Evolutionary conservation across 2,113 vertebrate genomes (phyloP), one percentile per base, ranked within the genome.

Genomic region (Myodes glareolus): DNA sequence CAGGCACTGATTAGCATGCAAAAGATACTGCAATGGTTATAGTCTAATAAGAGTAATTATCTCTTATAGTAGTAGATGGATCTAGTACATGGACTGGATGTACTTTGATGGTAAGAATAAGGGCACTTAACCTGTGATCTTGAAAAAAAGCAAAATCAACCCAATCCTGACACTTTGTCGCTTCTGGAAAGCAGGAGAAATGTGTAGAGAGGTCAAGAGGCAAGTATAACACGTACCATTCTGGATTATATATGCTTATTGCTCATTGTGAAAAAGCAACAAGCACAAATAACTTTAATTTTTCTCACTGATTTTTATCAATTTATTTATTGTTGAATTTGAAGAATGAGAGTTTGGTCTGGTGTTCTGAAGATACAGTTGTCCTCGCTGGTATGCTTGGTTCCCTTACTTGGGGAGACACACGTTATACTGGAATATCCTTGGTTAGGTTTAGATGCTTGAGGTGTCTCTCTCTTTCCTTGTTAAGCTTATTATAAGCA

Each of bases 31-130:
- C 52, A 87, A 68, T 92, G 96, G 95, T 90, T 92, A 90, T 21
- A 78, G 68, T 78, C 81, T 96, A 95, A 92, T 70, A 95, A 77
- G n/a, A 52, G 52, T 72, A 80, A 77, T 96, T 88, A 96, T 92
- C 67, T 91, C 29, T 29, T 82, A 89, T 29, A 90, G 61, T 87
- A 67, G 36, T 19, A 87, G 52, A 94, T 58, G 11, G 36, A 16
- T 39, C n/a, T 7, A 25, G 21, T 58, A 70, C 88, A 87, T 84
- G 68, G 90, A 13, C 21, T 77, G 50, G 55, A 81, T 82, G 47
- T 80, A 55, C 68, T 77, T 39, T 65, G 85, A 90, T 92, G 94
- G 58, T 58, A 21, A 58, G 58, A 92, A 76, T 90, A 92, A 86
- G 39, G 45, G 25, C 23, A 93, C 68, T 92, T 29, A 77, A 68